Evolutionary conservation across 2,113 vertebrate species (phyloP).

Genomic region (Ellobius talpinus): DNA sequence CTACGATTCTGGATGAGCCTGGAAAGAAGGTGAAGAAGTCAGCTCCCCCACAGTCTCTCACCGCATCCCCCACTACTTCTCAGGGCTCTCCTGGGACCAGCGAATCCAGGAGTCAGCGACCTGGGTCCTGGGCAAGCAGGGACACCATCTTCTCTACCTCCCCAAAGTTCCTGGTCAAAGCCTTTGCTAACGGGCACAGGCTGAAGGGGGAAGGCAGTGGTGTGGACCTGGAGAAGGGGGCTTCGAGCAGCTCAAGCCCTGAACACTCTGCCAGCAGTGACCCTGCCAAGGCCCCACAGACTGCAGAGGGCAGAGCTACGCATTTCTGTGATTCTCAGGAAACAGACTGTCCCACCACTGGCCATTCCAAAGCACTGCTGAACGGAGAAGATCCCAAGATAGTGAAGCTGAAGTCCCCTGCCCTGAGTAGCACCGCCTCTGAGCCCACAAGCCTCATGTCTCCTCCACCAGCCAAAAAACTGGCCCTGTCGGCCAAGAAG

Average conservation of each 20-base stretch:
- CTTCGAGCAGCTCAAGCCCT: conserved; percentile 31
- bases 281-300: conserved; percentile 77
- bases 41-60: conserved; percentile 75
- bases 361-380: conserved; percentile 69
- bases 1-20: conserved; percentile 84
- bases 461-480: conserved; percentile 93
- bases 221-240: rapidly evolving
- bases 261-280: not conserved
- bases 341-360: conserved; percentile 29
- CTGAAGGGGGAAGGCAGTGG: rapidly evolving
- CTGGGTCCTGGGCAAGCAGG: conserved; percentile 83
- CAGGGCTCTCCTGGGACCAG: conserved; percentile 75
- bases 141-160: conserved; percentile 88
- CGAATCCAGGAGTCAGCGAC: conserved; percentile 79
- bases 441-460: conserved; percentile 89
- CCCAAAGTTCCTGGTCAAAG: conserved; percentile 86
- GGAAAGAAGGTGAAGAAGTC: conserved; percentile 91
- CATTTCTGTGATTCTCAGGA: conserved; percentile 83
- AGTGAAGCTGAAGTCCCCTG: conserved; percentile 85
- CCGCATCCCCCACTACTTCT: not conserved
- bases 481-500: conserved; percentile 94
- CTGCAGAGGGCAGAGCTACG: conserved; percentile 69
- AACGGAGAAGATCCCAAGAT: conserved; percentile 81
- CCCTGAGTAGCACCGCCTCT: conserved; percentile 74
- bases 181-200: conserved; percentile 84